phyloP scores from a whole-genome alignment of 2,797 vertebrate species.

The Muscicapa striata region DNA sequence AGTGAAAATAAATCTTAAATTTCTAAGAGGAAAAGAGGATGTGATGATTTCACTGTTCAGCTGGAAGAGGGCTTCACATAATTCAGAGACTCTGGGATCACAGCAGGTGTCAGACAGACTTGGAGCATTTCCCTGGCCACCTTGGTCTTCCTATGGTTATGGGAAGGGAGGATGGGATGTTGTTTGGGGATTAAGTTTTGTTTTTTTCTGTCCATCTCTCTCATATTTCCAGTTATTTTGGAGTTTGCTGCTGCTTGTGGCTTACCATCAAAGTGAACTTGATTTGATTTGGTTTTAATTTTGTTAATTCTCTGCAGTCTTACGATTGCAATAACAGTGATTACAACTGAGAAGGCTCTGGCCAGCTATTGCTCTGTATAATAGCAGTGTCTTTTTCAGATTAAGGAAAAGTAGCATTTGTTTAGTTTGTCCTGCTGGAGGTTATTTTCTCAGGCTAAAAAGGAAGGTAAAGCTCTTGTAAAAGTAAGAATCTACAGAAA shows the following conservation, averaged over 20 bases:
- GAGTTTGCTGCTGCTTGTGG: background rate
- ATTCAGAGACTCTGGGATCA: background rate
- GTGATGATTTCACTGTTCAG: background rate
- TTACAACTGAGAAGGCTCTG: background rate
- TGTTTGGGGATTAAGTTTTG: background rate
- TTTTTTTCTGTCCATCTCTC: background rate
- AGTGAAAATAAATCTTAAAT: background rate
- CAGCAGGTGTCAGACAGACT: background rate
- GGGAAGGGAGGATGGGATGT: background rate
- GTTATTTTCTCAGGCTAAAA: constrained; percentile 21
- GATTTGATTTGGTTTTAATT: constrained; percentile 22
- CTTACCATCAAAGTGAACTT: background rate
- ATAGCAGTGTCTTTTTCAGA: constrained; percentile 10
- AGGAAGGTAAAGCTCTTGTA: background rate
- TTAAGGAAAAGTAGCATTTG: background rate
- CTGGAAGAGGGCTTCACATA: background rate
- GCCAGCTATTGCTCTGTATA: background rate
- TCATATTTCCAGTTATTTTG: background rate
- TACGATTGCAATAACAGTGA: background rate
- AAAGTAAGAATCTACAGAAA: background rate
- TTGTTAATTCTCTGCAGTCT: constrained; percentile 34
- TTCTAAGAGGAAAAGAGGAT: background rate
- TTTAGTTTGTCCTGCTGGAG: background rate
- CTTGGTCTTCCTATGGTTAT: background rate
- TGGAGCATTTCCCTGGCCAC: background rate